Base-by-base conservation (phyloP, 30 jellyfish, hydroid and myxozoan species). In the Aurelia sp. region DNA sequence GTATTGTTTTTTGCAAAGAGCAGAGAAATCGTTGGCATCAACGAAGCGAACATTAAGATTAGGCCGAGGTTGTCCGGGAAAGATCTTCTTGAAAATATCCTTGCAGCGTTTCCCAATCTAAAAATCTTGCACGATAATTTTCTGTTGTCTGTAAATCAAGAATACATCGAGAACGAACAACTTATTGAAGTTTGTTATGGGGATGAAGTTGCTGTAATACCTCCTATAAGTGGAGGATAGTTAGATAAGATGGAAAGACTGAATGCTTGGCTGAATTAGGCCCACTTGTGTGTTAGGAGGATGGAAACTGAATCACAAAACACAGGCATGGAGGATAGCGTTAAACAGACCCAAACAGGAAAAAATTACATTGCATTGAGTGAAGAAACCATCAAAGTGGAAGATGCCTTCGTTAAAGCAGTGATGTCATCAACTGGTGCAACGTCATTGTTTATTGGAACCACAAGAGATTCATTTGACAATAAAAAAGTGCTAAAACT, bases 191-290 rank as follows among this genome's bases (percentile, higher is more conserved):
- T 93, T 15, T 21, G 48, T 52, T 70, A 72, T 3, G 96, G 93
- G 22, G 96, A 88, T 23, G 97, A 93, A 69, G 79, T 93, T 40
- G 98, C 98, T 30, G 64, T 93, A n/a, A 93, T 93, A 52, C 98
- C 98, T 3, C 98, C 98, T 9, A 72, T 93, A 12, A 93, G 98
- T 64, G 98, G 98, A 41, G 98, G 98, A 19, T 91, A 79, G 66
- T 8, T 17, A 2, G 62, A 5, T 1, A 21, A 2, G 62, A 5
- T 1, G 41, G 64, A 66, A 64, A 33, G 66, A 74, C 31, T 63
- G 53, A 15, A 13, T 41, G 30, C 76, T 51, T 65, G 3, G 8
- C 59, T 47, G 19, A 12, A 13, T 0, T 44, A 4, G 33, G 33
- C 16, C 6, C 16, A 20, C 73, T 4, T 37, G 0, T 37, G 50